These are phyloP conservation scores for Spilarctia lutea DNA, from an alignment of 2,888 invertebrate genomes.

Conservation along the genomic window DNA sequence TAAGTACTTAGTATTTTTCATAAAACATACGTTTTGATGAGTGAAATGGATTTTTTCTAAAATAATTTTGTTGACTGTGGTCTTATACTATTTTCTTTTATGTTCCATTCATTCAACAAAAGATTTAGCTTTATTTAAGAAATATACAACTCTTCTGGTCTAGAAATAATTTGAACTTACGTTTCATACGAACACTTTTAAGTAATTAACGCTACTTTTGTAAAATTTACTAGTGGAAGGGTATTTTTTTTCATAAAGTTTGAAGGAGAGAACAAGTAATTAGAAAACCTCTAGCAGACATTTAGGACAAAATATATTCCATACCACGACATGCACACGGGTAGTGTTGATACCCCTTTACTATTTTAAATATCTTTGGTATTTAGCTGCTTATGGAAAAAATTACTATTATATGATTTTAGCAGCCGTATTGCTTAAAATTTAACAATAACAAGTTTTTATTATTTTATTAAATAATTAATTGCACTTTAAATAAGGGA, in stretches of 20 bases:
- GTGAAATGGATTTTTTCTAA: neutral
- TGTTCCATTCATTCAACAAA: constrained; percentile 3
- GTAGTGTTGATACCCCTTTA: constrained; percentile 19
- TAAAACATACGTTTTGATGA: neutral
- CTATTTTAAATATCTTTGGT: neutral
- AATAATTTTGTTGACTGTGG: neutral
- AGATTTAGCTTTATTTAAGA: neutral
- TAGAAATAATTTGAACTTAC: constrained; percentile 2
- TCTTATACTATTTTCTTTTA: neutral
- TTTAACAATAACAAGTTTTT: neutral
- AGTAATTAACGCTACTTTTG: neutral
- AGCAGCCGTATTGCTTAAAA: neutral
- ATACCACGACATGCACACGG: constrained; percentile 35
- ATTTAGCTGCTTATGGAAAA: neutral
- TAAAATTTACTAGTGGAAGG: constrained; percentile 8
- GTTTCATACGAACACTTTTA: constrained; percentile 1
- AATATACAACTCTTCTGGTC: neutral
- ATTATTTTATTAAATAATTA: neutral
- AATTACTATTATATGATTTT: neutral
- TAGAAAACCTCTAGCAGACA: constrained; percentile 60
- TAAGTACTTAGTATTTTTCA: neutral
- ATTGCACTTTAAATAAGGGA: neutral
- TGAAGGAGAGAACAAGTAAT: constrained; percentile 2
- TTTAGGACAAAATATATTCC: constrained; percentile 53
- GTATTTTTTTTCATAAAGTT: neutral